Evolutionary conservation across 2,113 vertebrate species (phyloP).

Genomic region (Tilapia sparmanii): DNA sequence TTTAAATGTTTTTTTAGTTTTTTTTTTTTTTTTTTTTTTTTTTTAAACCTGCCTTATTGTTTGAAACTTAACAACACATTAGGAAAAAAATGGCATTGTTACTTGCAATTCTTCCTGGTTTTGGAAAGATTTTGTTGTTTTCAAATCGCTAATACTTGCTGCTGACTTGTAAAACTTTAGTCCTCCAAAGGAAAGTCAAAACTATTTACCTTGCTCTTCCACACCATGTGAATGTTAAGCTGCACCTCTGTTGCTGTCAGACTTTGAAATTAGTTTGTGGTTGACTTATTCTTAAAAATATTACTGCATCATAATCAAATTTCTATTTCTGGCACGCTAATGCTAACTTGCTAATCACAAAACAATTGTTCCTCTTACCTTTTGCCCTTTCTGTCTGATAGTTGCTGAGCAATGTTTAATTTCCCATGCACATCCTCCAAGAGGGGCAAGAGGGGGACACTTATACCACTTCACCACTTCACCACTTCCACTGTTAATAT

Average conservation of each 20-base stretch:
- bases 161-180: not conserved
- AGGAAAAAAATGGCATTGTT: not conserved
- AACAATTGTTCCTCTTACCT: constrained; percentile 3
- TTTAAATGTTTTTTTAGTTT: no score
- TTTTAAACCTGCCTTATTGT: not conserved
- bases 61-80: not conserved
- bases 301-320: not conserved
- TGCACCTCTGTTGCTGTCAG: not conserved
- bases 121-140: not conserved
- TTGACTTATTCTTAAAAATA: not conserved
- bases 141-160: not conserved
- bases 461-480: not conserved
- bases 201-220: not conserved
- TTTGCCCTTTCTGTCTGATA: not conserved
- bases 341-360: not conserved
- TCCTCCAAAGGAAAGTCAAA: not conserved
- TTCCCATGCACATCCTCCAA: not conserved
- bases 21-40: fast-evolving
- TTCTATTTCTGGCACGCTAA: not conserved
- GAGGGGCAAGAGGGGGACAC: not conserved
- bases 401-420: not conserved
- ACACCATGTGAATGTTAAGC: not conserved
- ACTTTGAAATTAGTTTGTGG: not conserved
- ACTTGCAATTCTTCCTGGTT: not conserved
- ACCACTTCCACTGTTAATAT: not conserved